Evolutionary conservation across 1,140 invertebrate species (phyloP).

Genomic region (Panagrolaimus sp.): DNA sequence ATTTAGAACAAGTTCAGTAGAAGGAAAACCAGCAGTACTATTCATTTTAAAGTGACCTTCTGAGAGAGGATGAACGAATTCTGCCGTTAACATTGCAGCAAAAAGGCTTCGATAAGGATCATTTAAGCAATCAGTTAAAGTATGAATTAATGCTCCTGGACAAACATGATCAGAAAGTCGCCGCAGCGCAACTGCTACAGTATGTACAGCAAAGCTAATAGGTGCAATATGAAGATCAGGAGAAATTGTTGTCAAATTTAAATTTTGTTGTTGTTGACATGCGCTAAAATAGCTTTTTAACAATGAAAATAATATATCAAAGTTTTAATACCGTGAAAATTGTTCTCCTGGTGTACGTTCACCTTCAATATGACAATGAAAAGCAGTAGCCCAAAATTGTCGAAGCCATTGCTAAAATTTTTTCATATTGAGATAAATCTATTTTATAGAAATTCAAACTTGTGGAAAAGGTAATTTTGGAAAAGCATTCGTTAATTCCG

Average conservation of each 20-base stretch:
- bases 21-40: slow-evolving; percentile 37
- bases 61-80: slow-evolving; percentile 38
- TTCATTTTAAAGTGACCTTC: slow-evolving; percentile 39
- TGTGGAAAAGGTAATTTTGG: slow-evolving; percentile 38
- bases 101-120: slow-evolving; percentile 38
- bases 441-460: neutral
- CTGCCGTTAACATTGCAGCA: slow-evolving; percentile 22
- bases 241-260: slow-evolving; percentile 38
- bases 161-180: slow-evolving; percentile 39
- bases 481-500: slow-evolving; percentile 31
- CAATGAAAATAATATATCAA: neutral
- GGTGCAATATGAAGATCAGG: slow-evolving; percentile 42
- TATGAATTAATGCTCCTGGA: slow-evolving; percentile 35
- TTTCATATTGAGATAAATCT: no score
- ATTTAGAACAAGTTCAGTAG: slow-evolving; percentile 36
- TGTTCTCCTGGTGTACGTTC: slow-evolving; percentile 36
- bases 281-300: slow-evolving; percentile 21
- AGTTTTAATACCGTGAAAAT: slow-evolving; percentile 43
- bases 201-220: slow-evolving; percentile 39
- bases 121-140: slow-evolving; percentile 44
- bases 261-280: slow-evolving; percentile 34
- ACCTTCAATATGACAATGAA: slow-evolving; percentile 44
- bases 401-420: slow-evolving; percentile 32
- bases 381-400: slow-evolving; percentile 47
- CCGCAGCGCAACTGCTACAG: slow-evolving; percentile 31